A percentile compares a stretch with the other conserved stretches of the same genome.
phyloP scores from a whole-genome alignment of 2,888 invertebrate genomes.

The Tryphoninae sp. region DNA sequence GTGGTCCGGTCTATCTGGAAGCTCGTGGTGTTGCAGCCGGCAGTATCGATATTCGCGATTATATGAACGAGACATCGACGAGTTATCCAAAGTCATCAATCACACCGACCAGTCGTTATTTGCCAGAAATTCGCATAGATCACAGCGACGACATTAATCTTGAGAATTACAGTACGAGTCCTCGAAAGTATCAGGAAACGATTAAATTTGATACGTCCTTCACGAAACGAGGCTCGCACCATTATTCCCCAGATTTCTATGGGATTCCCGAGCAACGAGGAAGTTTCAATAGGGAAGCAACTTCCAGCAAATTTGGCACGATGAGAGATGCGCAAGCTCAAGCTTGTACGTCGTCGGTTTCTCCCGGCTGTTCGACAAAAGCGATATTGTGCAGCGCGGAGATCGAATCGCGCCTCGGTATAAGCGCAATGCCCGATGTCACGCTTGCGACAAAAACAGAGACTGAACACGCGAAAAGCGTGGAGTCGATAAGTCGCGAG shows the following conservation, averaged over 20 bases:
- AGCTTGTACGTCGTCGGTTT: conserved; percentile 28
- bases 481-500: conserved; percentile 69
- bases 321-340: conserved; percentile 55
- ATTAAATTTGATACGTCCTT: conserved; percentile 59
- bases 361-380: conserved; percentile 71
- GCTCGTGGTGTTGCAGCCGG: conserved; percentile 74
- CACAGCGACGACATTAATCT: conserved; percentile 79
- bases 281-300: conserved; percentile 32
- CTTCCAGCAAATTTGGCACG: conserved; percentile 50
- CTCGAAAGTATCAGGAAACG: conserved; percentile 80
- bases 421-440: conserved; percentile 78
- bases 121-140: conserved; percentile 76
- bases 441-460: conserved; percentile 75
- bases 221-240: conserved; percentile 39
- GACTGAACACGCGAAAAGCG: conserved; percentile 62
- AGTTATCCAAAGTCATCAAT: conserved; percentile 66
- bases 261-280: conserved; percentile 48
- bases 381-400: conserved; percentile 77
- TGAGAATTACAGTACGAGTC: conserved; percentile 82
- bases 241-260: conserved; percentile 58
- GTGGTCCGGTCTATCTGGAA: conserved; percentile 70
- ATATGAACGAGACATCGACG: conserved; percentile 71
- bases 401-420: conserved; percentile 74
- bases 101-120: conserved; percentile 68
- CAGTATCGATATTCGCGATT: conserved; percentile 77